A percentile compares a stretch with the other conserved stretches of the same genome.
Evolutionary conservation across 2,888 invertebrate genomes (phyloP).

Genomic region (Noctua janthina): DNA sequence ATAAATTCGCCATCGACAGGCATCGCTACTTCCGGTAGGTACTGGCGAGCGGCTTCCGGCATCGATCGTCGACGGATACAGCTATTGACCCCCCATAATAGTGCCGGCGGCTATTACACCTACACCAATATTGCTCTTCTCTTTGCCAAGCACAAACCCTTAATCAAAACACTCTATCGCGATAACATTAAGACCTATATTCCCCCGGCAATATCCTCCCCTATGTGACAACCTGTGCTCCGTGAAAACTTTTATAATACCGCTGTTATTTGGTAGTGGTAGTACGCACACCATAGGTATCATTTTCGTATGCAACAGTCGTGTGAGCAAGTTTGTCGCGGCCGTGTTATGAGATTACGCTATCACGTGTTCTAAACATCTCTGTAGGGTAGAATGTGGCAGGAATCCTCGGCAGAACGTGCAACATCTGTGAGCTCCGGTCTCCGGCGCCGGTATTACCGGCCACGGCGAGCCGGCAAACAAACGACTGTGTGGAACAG

Average conservation of each 20-base stretch:
- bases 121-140: constrained; percentile 72
- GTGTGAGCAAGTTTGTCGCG: constrained; percentile 60
- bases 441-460: constrained; percentile 55
- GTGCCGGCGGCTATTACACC: constrained; percentile 72
- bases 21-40: constrained; percentile 76
- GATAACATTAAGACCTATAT: constrained; percentile 62
- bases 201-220: constrained; percentile 51
- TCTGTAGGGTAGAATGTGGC: constrained; percentile 47
- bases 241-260: constrained; percentile 69
- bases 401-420: constrained; percentile 48
- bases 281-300: constrained; percentile 57
- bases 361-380: constrained; percentile 60
- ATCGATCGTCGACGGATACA: constrained; percentile 81
- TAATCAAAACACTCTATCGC: constrained; percentile 63
- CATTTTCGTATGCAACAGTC: constrained; percentile 62
- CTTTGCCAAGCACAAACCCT: constrained; percentile 63
- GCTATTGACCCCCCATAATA: constrained; percentile 83
- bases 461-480: constrained; percentile 55
- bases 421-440: constrained; percentile 66
- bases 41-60: constrained; percentile 78
- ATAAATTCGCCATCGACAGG: constrained; percentile 71
- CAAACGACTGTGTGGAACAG: constrained; percentile 64
- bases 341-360: constrained; percentile 57
- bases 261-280: constrained; percentile 60
- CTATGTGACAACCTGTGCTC: constrained; percentile 55